These are phyloP conservation scores for Bicyclus anynana DNA, from an alignment of 1,140 invertebrate genomes.

Conservation along the genomic window DNA sequence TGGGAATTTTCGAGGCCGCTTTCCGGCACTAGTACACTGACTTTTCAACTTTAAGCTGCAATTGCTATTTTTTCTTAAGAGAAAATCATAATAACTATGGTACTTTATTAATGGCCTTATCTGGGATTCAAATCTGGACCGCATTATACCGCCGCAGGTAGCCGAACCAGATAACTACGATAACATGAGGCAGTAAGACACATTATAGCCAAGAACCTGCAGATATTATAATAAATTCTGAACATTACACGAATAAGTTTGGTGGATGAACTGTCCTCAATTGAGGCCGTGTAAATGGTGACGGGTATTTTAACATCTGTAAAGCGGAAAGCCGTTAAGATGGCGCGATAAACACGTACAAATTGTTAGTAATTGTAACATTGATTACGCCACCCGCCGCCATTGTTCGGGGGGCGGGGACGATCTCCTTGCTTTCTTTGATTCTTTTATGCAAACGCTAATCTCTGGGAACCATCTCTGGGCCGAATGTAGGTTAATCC, in stretches of 20 bases:
- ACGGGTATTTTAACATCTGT: conserved; percentile 20
- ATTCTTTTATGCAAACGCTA: conserved; percentile 22
- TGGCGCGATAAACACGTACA: conserved; percentile 31
- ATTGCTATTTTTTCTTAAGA: too few species aligned
- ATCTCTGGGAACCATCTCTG: conserved; percentile 46
- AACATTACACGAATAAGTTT: conserved; percentile 6
- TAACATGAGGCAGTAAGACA: too few species aligned
- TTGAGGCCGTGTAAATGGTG: conserved; percentile 37
- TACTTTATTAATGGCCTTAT: too few species aligned
- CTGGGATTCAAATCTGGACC: too few species aligned
- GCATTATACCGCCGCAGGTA: too few species aligned
- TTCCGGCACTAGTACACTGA: too few species aligned
- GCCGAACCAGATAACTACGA: too few species aligned
- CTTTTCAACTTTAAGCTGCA: too few species aligned
- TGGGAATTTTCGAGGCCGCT: too few species aligned
- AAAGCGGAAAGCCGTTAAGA: conserved; percentile 30
- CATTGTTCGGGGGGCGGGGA: conserved; percentile 38
- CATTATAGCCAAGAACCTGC: too few species aligned
- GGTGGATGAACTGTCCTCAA: neutral
- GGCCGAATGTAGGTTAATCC: conserved; percentile 30
- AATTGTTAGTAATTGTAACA: conserved; percentile 40
- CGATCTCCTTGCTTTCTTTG: conserved; percentile 37
- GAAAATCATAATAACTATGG: too few species aligned
- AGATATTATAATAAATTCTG: too few species aligned
- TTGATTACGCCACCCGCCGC: conserved; percentile 33